Base-by-base conservation (phyloP, 2,888 invertebrate genomes). In the Volucella zonaria region DNA sequence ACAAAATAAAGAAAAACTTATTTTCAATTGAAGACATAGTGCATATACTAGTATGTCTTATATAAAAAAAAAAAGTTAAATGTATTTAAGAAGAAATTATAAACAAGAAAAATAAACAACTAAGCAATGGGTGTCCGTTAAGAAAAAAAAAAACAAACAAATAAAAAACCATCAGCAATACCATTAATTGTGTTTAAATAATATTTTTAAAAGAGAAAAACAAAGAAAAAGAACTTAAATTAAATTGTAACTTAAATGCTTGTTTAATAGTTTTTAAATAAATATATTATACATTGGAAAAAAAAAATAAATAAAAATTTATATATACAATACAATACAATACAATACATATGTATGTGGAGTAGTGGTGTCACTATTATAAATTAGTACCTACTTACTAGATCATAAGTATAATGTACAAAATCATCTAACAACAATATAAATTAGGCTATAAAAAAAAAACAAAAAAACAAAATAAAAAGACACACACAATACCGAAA, bases 221-320 rank as follows among this genome's bases (percentile, higher is more conserved):
- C 12, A 18, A 59, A 74, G 74, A 68, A 11, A 40, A 80, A 58
- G 51, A 59, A 4, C 6, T 31, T 14, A 54, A 49, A 77, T 2
- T 31, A 49, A 49, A 14, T 40, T 66, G 59, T 79, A 61, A 75
- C 66, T 61, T 62, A 67, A 76, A 73, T 77, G 81, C 85, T 85
- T 85, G 85, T 85, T 85, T 76, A 77, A 85, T 85, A 85, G 85
- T 85, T 85, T 81, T 85, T 77, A 81, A 80, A 81, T 80, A 76
- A 38, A 71, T 31, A 66, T 64, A 80, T 58, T 77, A 82, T 73
- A 83, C 64, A 73, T 62, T 54, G 15, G 73, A 73, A 62, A 31
- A 59, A 66, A 45, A 52, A 66, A 40, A 66, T 52, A 71, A 15
- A 66, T 18, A 66, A 14, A 14, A 51, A 66, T 64, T 70, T 56